These are phyloP conservation scores for Ammospiza maritima DNA, from an alignment of 2,797 vertebrate species.

Conservation along the genomic window DNA sequence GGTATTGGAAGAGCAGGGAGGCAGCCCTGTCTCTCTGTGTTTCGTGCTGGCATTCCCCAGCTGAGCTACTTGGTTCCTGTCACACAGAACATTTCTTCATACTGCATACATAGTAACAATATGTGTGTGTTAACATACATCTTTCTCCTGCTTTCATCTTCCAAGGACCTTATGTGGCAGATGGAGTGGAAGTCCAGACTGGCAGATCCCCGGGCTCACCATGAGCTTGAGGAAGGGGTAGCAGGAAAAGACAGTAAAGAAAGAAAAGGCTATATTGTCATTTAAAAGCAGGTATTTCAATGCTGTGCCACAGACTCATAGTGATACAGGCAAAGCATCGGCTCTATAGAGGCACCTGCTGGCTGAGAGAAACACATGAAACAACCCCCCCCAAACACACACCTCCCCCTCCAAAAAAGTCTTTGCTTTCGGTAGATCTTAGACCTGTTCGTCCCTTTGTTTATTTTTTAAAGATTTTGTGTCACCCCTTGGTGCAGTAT, in stretches of 20 bases:
- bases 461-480: neutral
- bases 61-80: neutral
- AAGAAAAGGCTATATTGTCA: constrained; percentile 4
- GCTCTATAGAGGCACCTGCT: constrained; percentile 74
- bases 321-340: neutral
- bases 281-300: constrained; percentile 50
- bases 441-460: neutral
- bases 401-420: neutral
- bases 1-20: neutral
- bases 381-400: neutral
- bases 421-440: neutral
- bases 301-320: neutral
- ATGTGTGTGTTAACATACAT: rapidly evolving
- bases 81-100: neutral
- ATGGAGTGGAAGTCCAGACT: neutral
- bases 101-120: neutral
- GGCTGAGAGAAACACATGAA: constrained; percentile 52
- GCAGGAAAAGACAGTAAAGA: neutral
- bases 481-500: neutral
- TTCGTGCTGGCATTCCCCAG: neutral
- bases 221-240: neutral
- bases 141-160: neutral
- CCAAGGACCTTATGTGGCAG: neutral
- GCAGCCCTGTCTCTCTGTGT: neutral
- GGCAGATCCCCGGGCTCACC: neutral